Percentiles rank a stretch among this genome's conserved stretches.
Conservation (phyloP, 2,797 vertebrate species). For the Hapalemur alaotrensis region DNA sequence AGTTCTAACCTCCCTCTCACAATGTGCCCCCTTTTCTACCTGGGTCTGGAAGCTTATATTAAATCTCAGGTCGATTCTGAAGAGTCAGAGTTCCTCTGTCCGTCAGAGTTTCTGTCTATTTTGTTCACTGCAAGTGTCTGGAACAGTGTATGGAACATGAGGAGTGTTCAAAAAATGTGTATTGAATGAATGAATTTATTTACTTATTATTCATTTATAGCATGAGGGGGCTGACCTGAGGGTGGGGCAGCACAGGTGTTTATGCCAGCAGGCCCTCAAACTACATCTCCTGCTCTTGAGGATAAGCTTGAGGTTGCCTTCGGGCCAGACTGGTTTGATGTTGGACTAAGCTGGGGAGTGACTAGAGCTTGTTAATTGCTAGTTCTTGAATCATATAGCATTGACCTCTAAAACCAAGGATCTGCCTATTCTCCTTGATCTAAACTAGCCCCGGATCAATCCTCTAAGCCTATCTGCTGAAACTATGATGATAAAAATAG, state of each 20-base stretch:
- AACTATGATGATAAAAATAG: not conserved
- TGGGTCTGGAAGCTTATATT: not conserved
- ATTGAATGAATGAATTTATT: not conserved
- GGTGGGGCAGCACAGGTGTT: not conserved
- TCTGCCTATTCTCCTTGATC: not conserved
- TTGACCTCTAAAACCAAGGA: not conserved
- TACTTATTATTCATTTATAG: not conserved
- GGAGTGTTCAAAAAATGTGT: not conserved
- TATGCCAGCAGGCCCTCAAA: not conserved
- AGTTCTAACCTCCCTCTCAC: not conserved
- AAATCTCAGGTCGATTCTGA: not conserved
- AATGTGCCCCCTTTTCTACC: not conserved
- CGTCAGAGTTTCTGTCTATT: not conserved
- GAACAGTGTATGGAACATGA: not conserved
- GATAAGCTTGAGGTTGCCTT: not conserved
- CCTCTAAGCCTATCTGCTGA: not conserved
- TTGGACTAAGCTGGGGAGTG: not conserved
- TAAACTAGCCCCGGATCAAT: not conserved
- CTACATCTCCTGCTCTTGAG: not conserved
- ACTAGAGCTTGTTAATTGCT: not conserved
- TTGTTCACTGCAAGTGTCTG: not conserved
- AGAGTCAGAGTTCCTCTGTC: not conserved
- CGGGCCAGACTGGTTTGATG: not conserved
- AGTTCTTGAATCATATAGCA: not conserved
- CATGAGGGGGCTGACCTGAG: not conserved